A percentile compares a stretch with the other conserved stretches of the same genome.
phyloP scores from a whole-genome alignment of 2,888 invertebrate genomes.

The Spodoptera littoralis region DNA sequence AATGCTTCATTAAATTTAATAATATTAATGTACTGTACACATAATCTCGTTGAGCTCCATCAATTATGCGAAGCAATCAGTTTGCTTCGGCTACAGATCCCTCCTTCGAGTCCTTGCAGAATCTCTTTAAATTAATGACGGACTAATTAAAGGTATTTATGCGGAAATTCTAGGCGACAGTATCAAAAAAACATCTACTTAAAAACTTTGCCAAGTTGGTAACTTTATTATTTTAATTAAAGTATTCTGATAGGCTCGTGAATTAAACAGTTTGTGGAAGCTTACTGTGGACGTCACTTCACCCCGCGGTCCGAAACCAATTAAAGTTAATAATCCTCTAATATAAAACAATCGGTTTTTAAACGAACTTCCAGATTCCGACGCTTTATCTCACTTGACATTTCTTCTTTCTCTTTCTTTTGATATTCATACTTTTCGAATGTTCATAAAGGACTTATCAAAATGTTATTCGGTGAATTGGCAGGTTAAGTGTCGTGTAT shows the following conservation, averaged over 20 bases:
- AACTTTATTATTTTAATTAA: constrained; percentile 66
- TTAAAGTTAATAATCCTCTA: constrained; percentile 85
- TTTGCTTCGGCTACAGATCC: constrained; percentile 36
- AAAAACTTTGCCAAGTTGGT: constrained; percentile 31
- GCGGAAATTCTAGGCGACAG: constrained; percentile 42
- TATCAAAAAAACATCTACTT: constrained; percentile 45
- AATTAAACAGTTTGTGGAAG: constrained; percentile 63
- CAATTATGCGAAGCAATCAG: constrained; percentile 59
- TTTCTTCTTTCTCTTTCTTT: constrained; percentile 23
- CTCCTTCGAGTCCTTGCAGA: constrained; percentile 22
- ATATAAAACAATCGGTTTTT: constrained; percentile 73
- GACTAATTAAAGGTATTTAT: constrained; percentile 55
- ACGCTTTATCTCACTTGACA: constrained; percentile 63
- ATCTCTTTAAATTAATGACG: constrained; percentile 51
- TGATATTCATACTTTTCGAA: constrained; percentile 21
- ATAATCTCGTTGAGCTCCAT: constrained; percentile 47
- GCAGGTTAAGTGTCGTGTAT: too few relatives aligned
- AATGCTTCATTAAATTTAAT: constrained; percentile 39
- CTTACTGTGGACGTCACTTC: constrained; percentile 74
- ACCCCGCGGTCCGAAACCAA: constrained; percentile 76
- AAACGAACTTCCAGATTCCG: constrained; percentile 72
- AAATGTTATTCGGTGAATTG: not conserved
- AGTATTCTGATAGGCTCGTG: constrained; percentile 62
- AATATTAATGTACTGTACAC: constrained; percentile 49
- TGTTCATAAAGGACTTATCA: constrained; percentile 10